These are phyloP conservation scores for Hyla sarda DNA, from an alignment of 2,113 vertebrate genomes.

Conservation along the genomic window DNA sequence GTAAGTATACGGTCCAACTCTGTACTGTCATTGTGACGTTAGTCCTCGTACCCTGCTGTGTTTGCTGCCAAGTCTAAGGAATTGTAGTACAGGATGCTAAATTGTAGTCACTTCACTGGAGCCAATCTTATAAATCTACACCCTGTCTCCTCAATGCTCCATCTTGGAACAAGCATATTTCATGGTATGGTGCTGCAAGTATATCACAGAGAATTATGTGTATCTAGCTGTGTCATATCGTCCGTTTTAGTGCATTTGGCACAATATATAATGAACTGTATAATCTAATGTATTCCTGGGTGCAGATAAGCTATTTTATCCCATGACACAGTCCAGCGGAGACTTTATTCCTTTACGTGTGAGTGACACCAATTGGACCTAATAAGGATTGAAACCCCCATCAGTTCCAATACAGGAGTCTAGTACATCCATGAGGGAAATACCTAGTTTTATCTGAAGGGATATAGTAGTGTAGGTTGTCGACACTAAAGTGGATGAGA, in stretches of 20 bases:
- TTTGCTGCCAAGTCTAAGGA: not conserved
- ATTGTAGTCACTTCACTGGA: constrained; percentile 27
- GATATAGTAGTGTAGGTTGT: not conserved
- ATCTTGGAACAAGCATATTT: constrained; percentile 21
- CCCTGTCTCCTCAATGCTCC: constrained; percentile 22
- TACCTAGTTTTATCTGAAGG: not conserved
- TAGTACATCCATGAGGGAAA: not conserved
- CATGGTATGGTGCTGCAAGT: constrained; percentile 35
- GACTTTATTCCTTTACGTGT: not conserved
- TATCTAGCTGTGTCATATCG: constrained; percentile 43
- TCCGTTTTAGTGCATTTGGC: constrained; percentile 16
- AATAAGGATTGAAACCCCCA: not conserved
- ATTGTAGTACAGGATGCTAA: not conserved
- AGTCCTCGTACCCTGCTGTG: not conserved
- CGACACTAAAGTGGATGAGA: not conserved
- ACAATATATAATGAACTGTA: constrained; percentile 27
- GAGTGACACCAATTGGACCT: constrained; percentile 11
- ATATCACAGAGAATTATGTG: constrained; percentile 42
- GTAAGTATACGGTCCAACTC: not conserved
- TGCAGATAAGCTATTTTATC: constrained; percentile 10
- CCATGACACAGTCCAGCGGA: constrained; percentile 34
- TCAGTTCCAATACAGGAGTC: not conserved
- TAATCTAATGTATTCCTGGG: constrained; percentile 12
- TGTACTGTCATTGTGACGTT: too few relatives aligned
- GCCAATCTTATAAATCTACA: constrained; percentile 37